phyloP scores from a whole-genome alignment of 2,888 invertebrate genomes.

The Pseudanteris insignis region DNA sequence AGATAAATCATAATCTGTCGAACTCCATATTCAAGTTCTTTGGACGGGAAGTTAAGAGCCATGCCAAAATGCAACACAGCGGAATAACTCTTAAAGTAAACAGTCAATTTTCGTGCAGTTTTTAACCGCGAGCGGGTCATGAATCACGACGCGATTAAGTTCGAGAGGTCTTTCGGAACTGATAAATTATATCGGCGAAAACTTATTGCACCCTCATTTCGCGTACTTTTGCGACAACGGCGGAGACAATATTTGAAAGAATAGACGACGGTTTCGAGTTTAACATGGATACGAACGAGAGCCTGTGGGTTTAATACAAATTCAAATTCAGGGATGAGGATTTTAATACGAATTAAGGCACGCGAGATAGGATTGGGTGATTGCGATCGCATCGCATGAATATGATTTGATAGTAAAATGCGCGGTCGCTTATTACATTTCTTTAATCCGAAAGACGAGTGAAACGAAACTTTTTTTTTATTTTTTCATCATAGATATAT shows the following conservation, averaged over 20 bases:
- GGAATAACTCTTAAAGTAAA: conserved; percentile 20
- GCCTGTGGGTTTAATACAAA: conserved; percentile 15
- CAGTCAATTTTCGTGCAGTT: conserved; percentile 16
- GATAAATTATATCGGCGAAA: conserved; percentile 18
- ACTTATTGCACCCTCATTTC: too few species aligned
- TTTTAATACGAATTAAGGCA: conserved; percentile 12
- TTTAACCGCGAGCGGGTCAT: conserved; percentile 4
- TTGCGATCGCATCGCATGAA: too few species aligned
- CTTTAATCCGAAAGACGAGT: too few species aligned
- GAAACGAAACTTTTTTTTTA: too few species aligned
- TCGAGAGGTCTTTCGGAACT: conserved; percentile 7
- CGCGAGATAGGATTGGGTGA: too few species aligned
- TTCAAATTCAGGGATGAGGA: conserved; percentile 8
- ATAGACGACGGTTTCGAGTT: too few species aligned
- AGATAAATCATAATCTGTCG: conserved; percentile 18
- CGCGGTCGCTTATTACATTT: too few species aligned
- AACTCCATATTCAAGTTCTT: conserved; percentile 16
- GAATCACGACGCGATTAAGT: conserved; percentile 8
- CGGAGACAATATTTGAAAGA: too few species aligned
- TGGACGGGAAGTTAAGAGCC: conserved; percentile 8
- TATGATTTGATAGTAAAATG: too few species aligned
- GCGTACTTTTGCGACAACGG: too few species aligned
- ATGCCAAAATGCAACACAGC: conserved; percentile 20
- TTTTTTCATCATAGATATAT: too few species aligned
- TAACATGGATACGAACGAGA: too few species aligned